These are phyloP conservation scores for Micromussa lordhowensis DNA, from an alignment of 92 coral and sea anemone genomes.

Conservation along the genomic window DNA sequence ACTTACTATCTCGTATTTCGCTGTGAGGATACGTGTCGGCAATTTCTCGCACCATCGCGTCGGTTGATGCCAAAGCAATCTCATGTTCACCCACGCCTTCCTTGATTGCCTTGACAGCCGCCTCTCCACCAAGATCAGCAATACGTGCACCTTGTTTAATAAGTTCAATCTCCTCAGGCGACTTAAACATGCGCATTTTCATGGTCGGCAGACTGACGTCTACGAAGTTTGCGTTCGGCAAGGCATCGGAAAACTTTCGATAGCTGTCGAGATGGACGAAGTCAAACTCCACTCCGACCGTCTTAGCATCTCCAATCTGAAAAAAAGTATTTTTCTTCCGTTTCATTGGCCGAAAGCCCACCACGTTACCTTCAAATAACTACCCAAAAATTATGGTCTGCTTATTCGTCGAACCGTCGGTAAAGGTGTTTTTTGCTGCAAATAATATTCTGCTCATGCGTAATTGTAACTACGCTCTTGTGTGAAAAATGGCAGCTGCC, in stretches of 20 bases:
- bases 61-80: conserved; percentile 88
- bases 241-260: conserved; percentile 75
- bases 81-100: conserved; percentile 86
- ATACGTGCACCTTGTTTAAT: conserved; percentile 89
- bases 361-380: too few species aligned
- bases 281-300: conserved; percentile 86
- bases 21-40: conserved; percentile 84
- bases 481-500: too few species aligned
- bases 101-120: conserved; percentile 68
- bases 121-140: conserved; percentile 89
- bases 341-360: too few species aligned
- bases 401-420: too few species aligned
- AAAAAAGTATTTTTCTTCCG: too few species aligned
- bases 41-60: conserved; percentile 87
- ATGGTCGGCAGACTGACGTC: conserved; percentile 84
- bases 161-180: conserved; percentile 86
- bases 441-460: too few species aligned
- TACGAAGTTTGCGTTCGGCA: conserved; percentile 77
- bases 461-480: too few species aligned
- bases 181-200: conserved; percentile 91
- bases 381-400: too few species aligned
- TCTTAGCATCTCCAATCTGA: conserved; percentile 71
- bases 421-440: too few species aligned
- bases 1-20: conserved; percentile 90
- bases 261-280: conserved; percentile 70